These are phyloP conservation scores for Morphnarchus princeps DNA, from an alignment of 2,113 vertebrate species.

Conservation along the genomic window DNA sequence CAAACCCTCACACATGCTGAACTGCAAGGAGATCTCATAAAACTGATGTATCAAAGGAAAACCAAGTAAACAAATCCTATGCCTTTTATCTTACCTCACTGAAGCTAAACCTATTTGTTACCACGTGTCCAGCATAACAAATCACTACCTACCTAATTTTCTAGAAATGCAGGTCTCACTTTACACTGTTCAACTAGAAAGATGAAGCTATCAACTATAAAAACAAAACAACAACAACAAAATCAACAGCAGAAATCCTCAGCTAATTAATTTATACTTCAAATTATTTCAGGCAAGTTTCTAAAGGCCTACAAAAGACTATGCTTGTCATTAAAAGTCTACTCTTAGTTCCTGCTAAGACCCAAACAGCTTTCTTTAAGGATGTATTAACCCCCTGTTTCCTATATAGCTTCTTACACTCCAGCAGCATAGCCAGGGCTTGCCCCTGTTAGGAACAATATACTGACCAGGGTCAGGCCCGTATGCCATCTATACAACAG, in stretches of 20 bases:
- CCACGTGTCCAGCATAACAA: neutral
- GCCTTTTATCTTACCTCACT: neutral
- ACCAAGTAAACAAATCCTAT: neutral
- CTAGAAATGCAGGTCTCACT: neutral
- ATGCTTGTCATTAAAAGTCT: neutral
- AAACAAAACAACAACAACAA: neutral
- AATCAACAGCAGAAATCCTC: neutral
- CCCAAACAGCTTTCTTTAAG: neutral
- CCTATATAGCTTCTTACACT: too few relatives aligned
- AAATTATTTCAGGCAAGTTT: neutral
- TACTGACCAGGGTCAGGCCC: neutral
- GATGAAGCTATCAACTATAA: neutral
- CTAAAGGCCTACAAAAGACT: neutral
- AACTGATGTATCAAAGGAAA: neutral
- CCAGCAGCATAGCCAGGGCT: neutral
- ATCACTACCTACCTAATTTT: neutral
- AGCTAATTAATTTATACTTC: neutral
- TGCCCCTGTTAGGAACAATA: neutral
- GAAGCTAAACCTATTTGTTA: neutral
- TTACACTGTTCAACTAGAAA: neutral
- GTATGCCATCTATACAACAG: accelerated
- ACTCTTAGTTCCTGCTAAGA: neutral
- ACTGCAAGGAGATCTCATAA: neutral
- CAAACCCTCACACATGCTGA: accelerated
- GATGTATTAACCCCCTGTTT: neutral